Evolutionary conservation across 35 echinoderm and acorn worm genomes (phyloP), one percentile per base, ranked within the genome.

Genomic region (Chiridota heheva): DNA sequence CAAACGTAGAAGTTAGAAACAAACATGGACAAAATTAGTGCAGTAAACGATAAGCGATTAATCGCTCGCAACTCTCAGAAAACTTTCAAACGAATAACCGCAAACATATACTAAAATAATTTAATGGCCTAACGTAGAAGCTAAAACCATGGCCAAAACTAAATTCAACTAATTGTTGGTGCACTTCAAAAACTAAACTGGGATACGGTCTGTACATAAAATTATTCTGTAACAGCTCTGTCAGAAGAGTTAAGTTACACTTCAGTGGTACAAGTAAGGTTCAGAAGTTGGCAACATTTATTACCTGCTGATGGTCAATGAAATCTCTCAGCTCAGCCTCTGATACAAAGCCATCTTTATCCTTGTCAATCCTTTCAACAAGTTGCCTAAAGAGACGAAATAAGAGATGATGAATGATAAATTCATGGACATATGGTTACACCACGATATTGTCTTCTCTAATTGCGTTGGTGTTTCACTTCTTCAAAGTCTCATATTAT

Each of bases 221-320:
- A 22, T 6, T 36, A 26, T 33, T 36, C 7, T 43, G 67, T 70
- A 22, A 7, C 5, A 10, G 22, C 22, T 35, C 32, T 42, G 12
- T 69, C 3, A 1, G 0, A 2, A 69, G 1, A 29, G 2, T 36
- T 34, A 16, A 15, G 27, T 37, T 33, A n/a, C 13, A 34, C 35
- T 37, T 36, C 20, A 12, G n/a, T n/a, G n/a, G n/a, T n/a, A n/a
- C n/a, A n/a, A n/a, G n/a, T n/a, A n/a, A n/a, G n/a, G n/a, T 6
- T 17, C 17, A 39, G 18, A 33, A 36, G 40, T 35, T 69, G 26
- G 22, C 28, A 22, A 12, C 8, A 57, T 42, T 42, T 60, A 67
- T 30, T 67, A 92, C 90, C 84, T 81, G 84, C 27, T 86, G 72
- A 38, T 78, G 47, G 51, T 92, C 62, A 81, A 92, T 81, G 75